Base-by-base conservation (phyloP, 1,140 invertebrate species). In the Drosophila novamexicana region DNA sequence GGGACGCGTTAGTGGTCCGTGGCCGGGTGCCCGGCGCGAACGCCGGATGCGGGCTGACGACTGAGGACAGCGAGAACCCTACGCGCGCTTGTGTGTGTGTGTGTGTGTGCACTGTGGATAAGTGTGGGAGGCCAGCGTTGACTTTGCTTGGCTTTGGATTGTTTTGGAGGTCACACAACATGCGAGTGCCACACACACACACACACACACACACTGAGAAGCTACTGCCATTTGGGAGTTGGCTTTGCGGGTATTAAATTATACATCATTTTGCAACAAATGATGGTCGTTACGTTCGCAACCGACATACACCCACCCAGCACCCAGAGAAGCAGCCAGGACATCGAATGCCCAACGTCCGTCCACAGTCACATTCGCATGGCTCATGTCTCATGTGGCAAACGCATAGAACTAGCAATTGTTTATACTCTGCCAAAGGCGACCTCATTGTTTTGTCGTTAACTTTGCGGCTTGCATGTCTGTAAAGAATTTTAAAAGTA, bases 171-270 rank as follows among this genome's bases (percentile, higher is more conserved):
- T 89, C 84, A 88, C 70, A 68, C 34, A 61, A 36, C 57, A 59
- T 40, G 18, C 53, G 18, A 36, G 40, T 42, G n/a, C 45, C 29
- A 66, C 62, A 57, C 40, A 67, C 63, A 65, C 52, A 14, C 14
- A 65, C 52, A 14, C 14, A 57, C 69, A 56, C 63, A 65, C 54
- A 32, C n/a, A 57, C 1, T 44, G 34, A 54, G 36, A 22, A 53
- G 36, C 54, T 39, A 71, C 56, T 71, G 75, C 77, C 84, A 90
- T 81, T 83, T 75, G 88, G 88, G 88, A 90, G 82, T 86, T 90
- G 82, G 88, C 88, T 90, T 90, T 90, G 88, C 88, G 88, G 88
- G 88, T 90, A 90, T 90, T 90, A 90, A 90, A 90, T 90, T 90
- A 90, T 90, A 90, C 88, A 90, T 90, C 82, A 90, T 90, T 90